These are phyloP conservation scores for Tokudaia muenninki DNA, from an alignment of 2,797 vertebrate species.

Conservation along the genomic window DNA sequence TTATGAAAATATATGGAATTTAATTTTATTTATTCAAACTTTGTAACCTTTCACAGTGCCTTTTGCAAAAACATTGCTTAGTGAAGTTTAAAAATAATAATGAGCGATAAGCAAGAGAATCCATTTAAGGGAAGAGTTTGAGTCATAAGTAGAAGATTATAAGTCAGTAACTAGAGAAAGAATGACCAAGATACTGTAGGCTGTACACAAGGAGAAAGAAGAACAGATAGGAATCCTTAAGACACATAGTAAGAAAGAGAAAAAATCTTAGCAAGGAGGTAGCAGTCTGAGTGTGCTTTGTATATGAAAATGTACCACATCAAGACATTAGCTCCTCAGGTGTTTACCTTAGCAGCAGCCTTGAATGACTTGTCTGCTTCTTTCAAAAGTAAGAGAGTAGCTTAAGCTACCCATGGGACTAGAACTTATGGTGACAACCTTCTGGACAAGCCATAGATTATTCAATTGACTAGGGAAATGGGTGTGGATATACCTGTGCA, in stretches of 20 bases:
- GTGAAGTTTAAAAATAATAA: not conserved
- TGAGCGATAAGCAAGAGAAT: not conserved
- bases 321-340: not conserved
- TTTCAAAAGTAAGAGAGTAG: not conserved
- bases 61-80: not conserved
- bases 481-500: not conserved
- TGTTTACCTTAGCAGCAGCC: not conserved
- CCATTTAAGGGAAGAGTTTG: not conserved
- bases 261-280: not conserved
- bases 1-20: not conserved
- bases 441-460: not conserved
- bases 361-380: not conserved
- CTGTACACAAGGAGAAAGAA: not conserved
- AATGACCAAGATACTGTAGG: not conserved
- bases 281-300: not conserved
- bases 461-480: not conserved
- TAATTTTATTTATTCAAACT: not conserved
- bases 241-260: not conserved
- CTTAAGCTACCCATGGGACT: not conserved
- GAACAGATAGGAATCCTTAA: not conserved
- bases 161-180: not conserved
- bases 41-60: not conserved
- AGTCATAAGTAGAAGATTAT: not conserved
- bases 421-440: not conserved
- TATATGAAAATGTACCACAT: not conserved